Base-by-base conservation (phyloP, 1,140 invertebrate species). In the Harlomillsia oculata region DNA sequence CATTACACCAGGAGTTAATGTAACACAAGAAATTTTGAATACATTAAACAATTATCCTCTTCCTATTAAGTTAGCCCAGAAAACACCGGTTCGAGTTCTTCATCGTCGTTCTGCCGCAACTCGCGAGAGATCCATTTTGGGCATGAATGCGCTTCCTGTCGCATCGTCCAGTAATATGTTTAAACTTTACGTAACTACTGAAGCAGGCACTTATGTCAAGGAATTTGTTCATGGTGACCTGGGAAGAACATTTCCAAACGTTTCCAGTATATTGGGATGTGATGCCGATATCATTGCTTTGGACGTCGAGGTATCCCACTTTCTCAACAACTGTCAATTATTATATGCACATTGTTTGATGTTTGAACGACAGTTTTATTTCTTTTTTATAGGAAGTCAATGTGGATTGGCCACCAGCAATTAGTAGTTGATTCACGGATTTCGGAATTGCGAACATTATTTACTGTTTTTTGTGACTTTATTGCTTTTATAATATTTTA, bases 211-310 rank as follows among this genome's bases (percentile, higher is more conserved):
- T 2, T 97, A 97, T 69, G 81, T 98, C 0, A 98, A 98, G 74
- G 94, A 98, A 75, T 92, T 97, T 77, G 84, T 94, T 16, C 91
- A 97, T 74, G 89, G 93, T 1, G 94, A 97, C 74, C 87, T 96
- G 70, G 85, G 87, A 14, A 76, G 93, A 36, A 95, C 91, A 0
- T 70, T 69, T 13, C 94, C 93, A 0, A 82, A 75, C 70, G 69
- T 92, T 11, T 76, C 78, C 18, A 66, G 67, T 1, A 52, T 84
- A 11, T 63, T 82, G 2, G 72, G 70, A 2, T 71, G 79, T 50
- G 74, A 78, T 32, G 76, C 77, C 57, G 82, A 86, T 66, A 79
- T 87, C 66, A 68, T 85, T 9, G 74, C 79, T 26, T 69, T 81
- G 5, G 82, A 85, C 69, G 84, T 92, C 25, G 82, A 87, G 67